These are phyloP conservation scores for Isichthys henryi DNA, from an alignment of 2,113 vertebrate species.

Conservation along the genomic window DNA sequence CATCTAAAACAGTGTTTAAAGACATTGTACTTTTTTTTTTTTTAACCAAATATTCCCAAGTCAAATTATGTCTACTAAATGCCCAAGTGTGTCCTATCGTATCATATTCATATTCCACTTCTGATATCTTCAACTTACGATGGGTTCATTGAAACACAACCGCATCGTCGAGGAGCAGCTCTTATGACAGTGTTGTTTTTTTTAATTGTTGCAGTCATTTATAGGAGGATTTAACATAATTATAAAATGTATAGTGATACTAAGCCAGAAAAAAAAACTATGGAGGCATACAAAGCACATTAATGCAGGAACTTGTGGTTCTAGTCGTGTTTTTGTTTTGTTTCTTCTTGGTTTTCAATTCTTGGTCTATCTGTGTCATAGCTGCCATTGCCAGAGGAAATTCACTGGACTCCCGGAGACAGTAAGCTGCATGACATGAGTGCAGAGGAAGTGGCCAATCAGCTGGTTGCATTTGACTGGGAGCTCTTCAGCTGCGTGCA, in stretches of 20 bases:
- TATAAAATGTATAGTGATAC: background rate
- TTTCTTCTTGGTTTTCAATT: fast-evolving
- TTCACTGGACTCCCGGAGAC: slow-evolving; percentile 85
- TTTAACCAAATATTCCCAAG: background rate
- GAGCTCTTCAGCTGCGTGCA: slow-evolving; percentile 93
- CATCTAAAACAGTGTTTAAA: background rate
- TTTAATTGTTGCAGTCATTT: background rate
- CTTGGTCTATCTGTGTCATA: slow-evolving; percentile 33
- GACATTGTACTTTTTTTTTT: background rate
- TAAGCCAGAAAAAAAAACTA: background rate
- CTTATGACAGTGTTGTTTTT: background rate
- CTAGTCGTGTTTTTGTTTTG: background rate
- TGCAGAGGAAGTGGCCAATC: slow-evolving; percentile 86
- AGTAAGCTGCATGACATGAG: slow-evolving; percentile 88
- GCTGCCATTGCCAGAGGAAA: slow-evolving; percentile 88
- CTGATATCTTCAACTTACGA: background rate
- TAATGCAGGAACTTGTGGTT: background rate
- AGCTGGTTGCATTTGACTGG: slow-evolving; percentile 90
- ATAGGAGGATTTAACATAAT: background rate
- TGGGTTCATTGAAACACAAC: background rate
- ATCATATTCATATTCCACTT: background rate
- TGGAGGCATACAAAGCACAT: background rate
- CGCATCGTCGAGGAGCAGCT: background rate
- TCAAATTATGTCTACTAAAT: background rate
- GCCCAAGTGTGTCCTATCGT: background rate